These are phyloP conservation scores for Hirtodrosophila trivittata DNA, from an alignment of 2,888 invertebrate species.

Conservation along the genomic window DNA sequence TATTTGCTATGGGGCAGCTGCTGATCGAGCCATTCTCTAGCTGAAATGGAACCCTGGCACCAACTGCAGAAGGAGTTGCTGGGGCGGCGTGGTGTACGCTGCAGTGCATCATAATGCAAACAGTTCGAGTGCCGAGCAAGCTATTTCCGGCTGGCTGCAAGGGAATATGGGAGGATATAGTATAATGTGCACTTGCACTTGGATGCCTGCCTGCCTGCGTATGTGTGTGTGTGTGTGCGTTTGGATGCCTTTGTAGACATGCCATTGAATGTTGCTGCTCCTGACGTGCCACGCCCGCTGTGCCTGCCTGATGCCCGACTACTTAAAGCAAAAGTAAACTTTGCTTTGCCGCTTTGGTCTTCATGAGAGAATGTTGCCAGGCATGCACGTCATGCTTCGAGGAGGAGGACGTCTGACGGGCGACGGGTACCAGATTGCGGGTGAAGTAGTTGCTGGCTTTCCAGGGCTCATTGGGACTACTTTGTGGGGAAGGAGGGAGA, in stretches of 20 bases:
- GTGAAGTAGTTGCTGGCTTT: not conserved
- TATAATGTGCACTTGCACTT: constrained; percentile 48
- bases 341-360: constrained; percentile 57
- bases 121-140: constrained; percentile 70
- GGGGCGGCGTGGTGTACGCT: constrained; percentile 9
- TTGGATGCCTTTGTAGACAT: constrained; percentile 55
- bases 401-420: not conserved
- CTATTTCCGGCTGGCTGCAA: constrained; percentile 51
- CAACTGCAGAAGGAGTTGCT: constrained; percentile 6
- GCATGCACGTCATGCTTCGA: constrained; percentile 23
- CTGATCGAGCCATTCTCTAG: constrained; percentile 50
- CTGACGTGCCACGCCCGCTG: constrained; percentile 36
- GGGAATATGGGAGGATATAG: constrained; percentile 15
- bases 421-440: not conserved
- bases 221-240: constrained; percentile 13
- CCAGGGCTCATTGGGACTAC: not conserved
- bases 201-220: constrained; percentile 19
- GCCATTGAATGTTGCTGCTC: constrained; percentile 45
- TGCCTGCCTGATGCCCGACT: constrained; percentile 50
- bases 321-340: constrained; percentile 76
- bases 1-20: constrained; percentile 56
- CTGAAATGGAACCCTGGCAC: constrained; percentile 25
- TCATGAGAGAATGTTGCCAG: constrained; percentile 38
- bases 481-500: constrained; percentile 2
- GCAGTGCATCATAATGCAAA: constrained; percentile 71